These are phyloP conservation scores for Pollenia griseotomentosa DNA, from an alignment of 2,888 invertebrate genomes.

Conservation along the genomic window DNA sequence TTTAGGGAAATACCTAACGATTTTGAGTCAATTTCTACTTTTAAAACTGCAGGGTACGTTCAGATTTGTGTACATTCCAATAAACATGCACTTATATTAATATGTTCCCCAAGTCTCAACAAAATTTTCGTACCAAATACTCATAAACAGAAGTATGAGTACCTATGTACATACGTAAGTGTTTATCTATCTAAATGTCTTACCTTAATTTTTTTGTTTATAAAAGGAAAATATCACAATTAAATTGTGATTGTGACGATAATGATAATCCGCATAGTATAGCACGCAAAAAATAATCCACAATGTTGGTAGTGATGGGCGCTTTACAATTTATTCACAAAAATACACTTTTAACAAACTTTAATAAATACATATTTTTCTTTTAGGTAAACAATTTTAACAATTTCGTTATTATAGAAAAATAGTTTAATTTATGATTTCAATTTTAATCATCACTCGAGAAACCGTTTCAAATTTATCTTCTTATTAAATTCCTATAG, in stretches of 20 bases:
- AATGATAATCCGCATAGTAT: slow-evolving; percentile 39
- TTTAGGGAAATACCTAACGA: no score
- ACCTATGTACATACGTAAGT: neutral
- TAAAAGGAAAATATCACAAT: slow-evolving; percentile 15
- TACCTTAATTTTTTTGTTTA: slow-evolving; percentile 40
- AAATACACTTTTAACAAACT: slow-evolving; percentile 29
- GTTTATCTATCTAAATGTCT: slow-evolving; percentile 26
- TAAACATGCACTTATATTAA: neutral
- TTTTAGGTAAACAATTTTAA: slow-evolving; percentile 62
- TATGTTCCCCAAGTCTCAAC: neutral
- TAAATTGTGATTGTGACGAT: slow-evolving; percentile 7
- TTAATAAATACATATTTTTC: neutral
- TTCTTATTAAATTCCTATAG: neutral
- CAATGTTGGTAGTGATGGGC: neutral
- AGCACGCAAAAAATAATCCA: slow-evolving; percentile 46
- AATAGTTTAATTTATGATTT: slow-evolving; percentile 19
- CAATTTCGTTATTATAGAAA: slow-evolving; percentile 41
- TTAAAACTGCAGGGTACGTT: no score
- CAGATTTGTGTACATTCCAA: neutral
- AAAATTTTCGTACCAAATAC: neutral
- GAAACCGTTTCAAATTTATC: slow-evolving; percentile 42
- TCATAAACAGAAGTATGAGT: neutral
- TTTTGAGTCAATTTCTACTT: no score
- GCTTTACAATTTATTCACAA: slow-evolving; percentile 11
- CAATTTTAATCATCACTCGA: slow-evolving; percentile 22